Percentiles rank a stretch among this genome's conserved stretches.
phyloP scores from a whole-genome alignment of 1,140 invertebrate species.

The Pogonognathellus flavescens region DNA sequence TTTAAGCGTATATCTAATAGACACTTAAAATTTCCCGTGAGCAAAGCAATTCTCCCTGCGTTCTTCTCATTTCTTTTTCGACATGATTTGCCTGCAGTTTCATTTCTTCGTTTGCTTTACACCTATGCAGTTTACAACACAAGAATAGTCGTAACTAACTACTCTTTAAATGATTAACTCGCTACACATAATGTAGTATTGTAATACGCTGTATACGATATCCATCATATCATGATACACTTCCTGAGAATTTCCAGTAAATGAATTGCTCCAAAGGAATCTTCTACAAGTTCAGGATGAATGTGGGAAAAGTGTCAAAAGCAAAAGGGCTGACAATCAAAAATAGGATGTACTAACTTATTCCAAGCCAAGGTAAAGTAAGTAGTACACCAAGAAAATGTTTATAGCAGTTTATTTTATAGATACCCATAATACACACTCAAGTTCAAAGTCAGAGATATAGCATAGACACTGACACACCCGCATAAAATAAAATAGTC shows the following conservation, averaged over 20 bases:
- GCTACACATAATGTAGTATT: not conserved
- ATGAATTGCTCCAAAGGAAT: not conserved
- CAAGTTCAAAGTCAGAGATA: constrained; percentile 14
- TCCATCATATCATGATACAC: not conserved
- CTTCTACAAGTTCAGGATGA: not conserved
- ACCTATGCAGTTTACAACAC: too few species aligned
- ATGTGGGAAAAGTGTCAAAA: constrained; percentile 48
- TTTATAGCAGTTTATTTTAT: too few species aligned
- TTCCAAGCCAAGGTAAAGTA: not conserved
- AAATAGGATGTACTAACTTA: constrained; percentile 23
- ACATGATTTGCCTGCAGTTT: not conserved
- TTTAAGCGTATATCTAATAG: not conserved
- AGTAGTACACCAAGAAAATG: not conserved
- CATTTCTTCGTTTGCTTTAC: too few species aligned
- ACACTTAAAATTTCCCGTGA: constrained; percentile 38
- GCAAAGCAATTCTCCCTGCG: too few species aligned
- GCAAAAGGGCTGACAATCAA: constrained; percentile 25
- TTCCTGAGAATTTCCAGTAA: constrained; percentile 29
- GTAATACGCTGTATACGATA: not conserved
- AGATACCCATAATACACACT: too few species aligned
- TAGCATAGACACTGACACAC: not conserved
- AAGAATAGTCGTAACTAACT: not conserved
- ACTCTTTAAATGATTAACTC: not conserved
- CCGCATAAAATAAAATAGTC: too few species aligned
- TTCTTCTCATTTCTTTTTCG: not conserved